Percentiles rank a stretch among this genome's conserved stretches.
phyloP scores from a whole-genome alignment of 2,113 vertebrate species.

The Seriola quinqueradiata region DNA sequence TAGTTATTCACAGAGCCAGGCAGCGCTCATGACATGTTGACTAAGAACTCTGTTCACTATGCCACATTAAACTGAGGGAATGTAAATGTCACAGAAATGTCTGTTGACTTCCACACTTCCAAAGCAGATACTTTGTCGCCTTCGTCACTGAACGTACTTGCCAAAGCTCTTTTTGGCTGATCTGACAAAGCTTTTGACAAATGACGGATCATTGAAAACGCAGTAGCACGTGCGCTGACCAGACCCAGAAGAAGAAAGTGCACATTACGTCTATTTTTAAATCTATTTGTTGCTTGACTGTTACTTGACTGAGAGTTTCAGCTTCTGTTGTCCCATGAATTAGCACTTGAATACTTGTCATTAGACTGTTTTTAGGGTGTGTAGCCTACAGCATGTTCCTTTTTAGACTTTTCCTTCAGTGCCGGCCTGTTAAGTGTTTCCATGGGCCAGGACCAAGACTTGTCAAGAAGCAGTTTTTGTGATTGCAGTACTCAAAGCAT shows the following conservation, averaged over 20 bases:
- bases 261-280: slow-evolving; percentile 18
- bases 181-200: slow-evolving; percentile 1
- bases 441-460: not conserved
- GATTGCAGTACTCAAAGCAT: slow-evolving; percentile 28
- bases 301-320: slow-evolving; percentile 1
- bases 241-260: slow-evolving; percentile 4
- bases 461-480: not conserved
- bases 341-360: slow-evolving; percentile 15
- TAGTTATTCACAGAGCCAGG: slow-evolving; percentile 35
- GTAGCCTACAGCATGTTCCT: not conserved
- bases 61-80: slow-evolving; percentile 17
- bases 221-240: not conserved
- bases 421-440: slow-evolving; percentile 11
- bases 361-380: not conserved
- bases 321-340: not conserved
- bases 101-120: not conserved
- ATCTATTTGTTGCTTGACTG: not conserved
- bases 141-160: slow-evolving; percentile 1
- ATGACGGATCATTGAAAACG: not conserved
- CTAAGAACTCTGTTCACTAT: not conserved
- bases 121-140: not conserved
- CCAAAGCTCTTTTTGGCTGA: not conserved
- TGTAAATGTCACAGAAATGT: slow-evolving; percentile 39
- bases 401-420: not conserved
- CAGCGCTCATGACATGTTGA: not conserved